Conservation (phyloP, 2,888 invertebrate species). For the Eutolmus rufibarbis region DNA sequence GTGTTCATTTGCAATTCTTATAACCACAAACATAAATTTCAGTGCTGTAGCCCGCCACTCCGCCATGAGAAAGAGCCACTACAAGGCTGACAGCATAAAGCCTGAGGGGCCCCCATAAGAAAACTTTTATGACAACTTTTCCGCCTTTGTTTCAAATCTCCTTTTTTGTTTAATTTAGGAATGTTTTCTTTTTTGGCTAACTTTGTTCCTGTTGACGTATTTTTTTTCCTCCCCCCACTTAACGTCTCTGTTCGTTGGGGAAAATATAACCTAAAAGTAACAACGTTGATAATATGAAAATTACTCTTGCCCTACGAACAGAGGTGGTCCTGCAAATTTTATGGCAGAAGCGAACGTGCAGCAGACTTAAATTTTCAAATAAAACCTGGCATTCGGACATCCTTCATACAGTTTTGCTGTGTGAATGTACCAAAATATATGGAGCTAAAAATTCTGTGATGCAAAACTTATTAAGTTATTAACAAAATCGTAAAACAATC, state of each 20-base stretch:
- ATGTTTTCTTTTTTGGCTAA: slow-evolving; percentile 11
- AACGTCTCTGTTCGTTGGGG: background rate
- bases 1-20: slow-evolving; percentile 43
- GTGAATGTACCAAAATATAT: background rate
- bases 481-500: too few species aligned
- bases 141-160: slow-evolving; percentile 22
- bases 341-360: background rate
- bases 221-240: background rate
- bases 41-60: slow-evolving; percentile 1
- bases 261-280: background rate
- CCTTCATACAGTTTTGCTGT: background rate
- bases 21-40: slow-evolving; percentile 42
- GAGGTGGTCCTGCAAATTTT: background rate
- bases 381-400: background rate
- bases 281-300: slow-evolving; percentile 22
- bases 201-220: background rate
- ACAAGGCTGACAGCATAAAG: slow-evolving; percentile 16
- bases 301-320: background rate
- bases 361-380: background rate
- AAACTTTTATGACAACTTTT: slow-evolving; percentile 41
- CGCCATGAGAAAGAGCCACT: slow-evolving; percentile 8
- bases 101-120: slow-evolving; percentile 30
- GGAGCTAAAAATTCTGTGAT: background rate
- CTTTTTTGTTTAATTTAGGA: slow-evolving; percentile 33
- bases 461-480: background rate